Percentiles rank a stretch among this genome's conserved stretches.
Evolutionary conservation across 2,113 vertebrate species (phyloP).

Genomic region (Orthochromis malagaraziensis): DNA sequence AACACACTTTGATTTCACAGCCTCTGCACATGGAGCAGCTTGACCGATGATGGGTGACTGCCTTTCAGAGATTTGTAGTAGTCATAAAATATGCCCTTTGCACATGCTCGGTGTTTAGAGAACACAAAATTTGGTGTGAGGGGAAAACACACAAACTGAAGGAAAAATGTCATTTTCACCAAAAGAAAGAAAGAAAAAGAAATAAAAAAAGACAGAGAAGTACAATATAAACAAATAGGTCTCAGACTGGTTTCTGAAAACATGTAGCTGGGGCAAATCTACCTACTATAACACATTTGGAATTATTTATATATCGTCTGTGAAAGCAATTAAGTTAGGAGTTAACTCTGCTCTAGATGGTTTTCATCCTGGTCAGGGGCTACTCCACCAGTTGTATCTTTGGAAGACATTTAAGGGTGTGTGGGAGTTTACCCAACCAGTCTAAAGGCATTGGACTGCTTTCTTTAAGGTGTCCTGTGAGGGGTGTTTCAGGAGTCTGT

Average conservation of each 20-base stretch:
- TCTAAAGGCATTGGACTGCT: neutral
- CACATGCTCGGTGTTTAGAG: neutral
- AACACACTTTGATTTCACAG: neutral
- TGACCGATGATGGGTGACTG: neutral
- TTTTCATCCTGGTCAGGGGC: neutral
- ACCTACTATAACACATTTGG: neutral
- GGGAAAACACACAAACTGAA: neutral
- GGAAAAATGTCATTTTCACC: neutral
- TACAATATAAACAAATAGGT: neutral
- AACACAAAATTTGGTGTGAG: neutral
- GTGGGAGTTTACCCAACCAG: neutral
- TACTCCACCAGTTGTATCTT: neutral
- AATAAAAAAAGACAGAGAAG: neutral
- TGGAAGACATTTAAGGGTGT: neutral
- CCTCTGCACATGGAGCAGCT: neutral
- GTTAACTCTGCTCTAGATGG: neutral
- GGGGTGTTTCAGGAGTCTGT: neutral
- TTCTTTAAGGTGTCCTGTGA: neutral
- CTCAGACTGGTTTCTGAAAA: neutral
- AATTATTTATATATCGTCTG: neutral
- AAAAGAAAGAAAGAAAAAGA: rapidly evolving
- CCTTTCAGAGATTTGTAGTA: neutral
- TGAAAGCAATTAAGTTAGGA: neutral
- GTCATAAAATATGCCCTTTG: neutral
- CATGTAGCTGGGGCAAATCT: neutral